These are phyloP conservation scores for Crotalus horridus DNA, from an alignment of 2,113 vertebrate genomes.

Conservation along the genomic window DNA sequence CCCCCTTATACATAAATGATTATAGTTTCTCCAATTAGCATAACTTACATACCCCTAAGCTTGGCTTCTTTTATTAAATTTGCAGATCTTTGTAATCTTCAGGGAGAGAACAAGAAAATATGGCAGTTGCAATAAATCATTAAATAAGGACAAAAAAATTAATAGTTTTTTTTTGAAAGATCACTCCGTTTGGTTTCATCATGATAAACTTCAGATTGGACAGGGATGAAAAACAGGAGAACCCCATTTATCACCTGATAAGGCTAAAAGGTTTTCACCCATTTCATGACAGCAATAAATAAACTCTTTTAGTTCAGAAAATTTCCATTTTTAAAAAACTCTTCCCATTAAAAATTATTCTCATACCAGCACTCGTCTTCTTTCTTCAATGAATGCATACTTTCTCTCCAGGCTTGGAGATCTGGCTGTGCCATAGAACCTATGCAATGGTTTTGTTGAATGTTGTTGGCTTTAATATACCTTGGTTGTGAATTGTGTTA, in stretches of 20 bases:
- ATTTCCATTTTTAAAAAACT: neutral
- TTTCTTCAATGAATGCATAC: neutral
- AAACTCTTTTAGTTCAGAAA: neutral
- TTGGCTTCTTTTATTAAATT: constrained; percentile 85
- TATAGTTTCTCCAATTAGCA: constrained; percentile 9
- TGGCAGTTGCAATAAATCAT: neutral
- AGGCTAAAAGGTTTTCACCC: neutral
- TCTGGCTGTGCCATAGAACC: neutral
- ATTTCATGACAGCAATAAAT: neutral
- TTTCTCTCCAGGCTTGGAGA: neutral
- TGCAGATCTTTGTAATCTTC: constrained; percentile 83
- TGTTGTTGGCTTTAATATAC: neutral
- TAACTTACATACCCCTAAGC: constrained; percentile 81
- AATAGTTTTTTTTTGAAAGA: neutral
- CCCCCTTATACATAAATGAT: constrained; percentile 8
- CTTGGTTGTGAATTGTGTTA: neutral
- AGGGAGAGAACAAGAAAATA: constrained; percentile 29
- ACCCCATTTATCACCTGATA: neutral
- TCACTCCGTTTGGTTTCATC: neutral
- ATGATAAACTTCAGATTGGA: neutral
- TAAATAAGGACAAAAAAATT: neutral
- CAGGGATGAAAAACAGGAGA: neutral
- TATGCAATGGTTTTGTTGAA: neutral
- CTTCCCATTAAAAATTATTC: neutral
- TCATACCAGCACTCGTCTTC: neutral